Conservation (phyloP, 2,797 vertebrate species). For the Tragopan temminckii region DNA sequence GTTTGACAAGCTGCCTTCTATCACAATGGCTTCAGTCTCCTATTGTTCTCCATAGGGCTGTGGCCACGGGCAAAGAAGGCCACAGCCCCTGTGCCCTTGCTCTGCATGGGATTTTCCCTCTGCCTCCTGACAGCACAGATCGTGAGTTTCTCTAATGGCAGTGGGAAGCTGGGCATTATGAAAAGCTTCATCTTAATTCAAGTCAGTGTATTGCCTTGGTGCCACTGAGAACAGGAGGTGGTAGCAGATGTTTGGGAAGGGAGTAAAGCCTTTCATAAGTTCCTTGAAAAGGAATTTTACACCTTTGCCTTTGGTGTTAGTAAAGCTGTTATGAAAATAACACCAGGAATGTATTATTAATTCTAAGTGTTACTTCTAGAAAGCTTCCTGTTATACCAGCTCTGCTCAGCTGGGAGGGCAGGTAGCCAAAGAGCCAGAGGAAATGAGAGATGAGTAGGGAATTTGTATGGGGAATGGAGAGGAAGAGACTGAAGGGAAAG, state of each 20-base stretch:
- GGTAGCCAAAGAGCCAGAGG: background rate
- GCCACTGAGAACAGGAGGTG: constrained; percentile 13
- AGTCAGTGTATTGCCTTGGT: constrained; percentile 18
- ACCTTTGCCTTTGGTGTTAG: constrained; percentile 17
- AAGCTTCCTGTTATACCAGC: constrained; percentile 7
- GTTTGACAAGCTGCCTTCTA: constrained; percentile 5
- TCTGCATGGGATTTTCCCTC: constrained; percentile 40
- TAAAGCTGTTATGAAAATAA: constrained; percentile 32
- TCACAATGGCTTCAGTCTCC: constrained; percentile 35
- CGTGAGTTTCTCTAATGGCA: constrained; percentile 28
- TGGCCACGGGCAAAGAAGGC: constrained; percentile 49
- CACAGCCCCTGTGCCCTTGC: constrained; percentile 32
- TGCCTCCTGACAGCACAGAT: constrained; percentile 35
- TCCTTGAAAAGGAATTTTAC: constrained; percentile 23
- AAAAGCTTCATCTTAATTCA: constrained; percentile 29
- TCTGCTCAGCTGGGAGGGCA: background rate
- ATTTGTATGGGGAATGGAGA: background rate
- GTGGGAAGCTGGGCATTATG: constrained; percentile 15
- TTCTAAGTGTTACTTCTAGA: background rate
- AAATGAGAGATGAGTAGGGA: background rate
- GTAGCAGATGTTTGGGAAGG: constrained; percentile 32
- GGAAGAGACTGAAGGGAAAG: constrained; percentile 7
- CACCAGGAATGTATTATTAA: background rate
- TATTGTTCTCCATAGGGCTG: constrained; percentile 60
- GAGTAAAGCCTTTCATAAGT: background rate